A percentile compares a stretch with the other conserved stretches of the same genome.
These are phyloP conservation scores for Urocolius indicus DNA, from an alignment of 2,113 vertebrate species.

Conservation along the genomic window DNA sequence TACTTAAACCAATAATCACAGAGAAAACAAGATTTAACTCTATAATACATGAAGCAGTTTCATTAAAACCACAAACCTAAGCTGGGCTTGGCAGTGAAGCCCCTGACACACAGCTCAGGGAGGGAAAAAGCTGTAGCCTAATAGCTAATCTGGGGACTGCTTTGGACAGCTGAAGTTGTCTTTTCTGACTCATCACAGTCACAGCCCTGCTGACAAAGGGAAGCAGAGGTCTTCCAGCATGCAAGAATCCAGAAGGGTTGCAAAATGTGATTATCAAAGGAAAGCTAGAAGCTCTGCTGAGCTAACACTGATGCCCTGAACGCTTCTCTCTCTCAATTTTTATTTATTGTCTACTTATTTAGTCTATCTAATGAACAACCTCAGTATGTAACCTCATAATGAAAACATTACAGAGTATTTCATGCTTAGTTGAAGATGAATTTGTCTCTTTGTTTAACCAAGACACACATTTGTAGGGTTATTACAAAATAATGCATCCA, in stretches of 20 bases:
- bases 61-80: background rate
- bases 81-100: background rate
- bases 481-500: constrained; percentile 39
- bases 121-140: background rate
- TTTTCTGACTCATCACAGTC: background rate
- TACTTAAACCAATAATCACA: background rate
- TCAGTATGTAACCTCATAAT: constrained; percentile 53
- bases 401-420: constrained; percentile 58
- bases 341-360: constrained; percentile 46
- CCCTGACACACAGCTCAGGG: background rate
- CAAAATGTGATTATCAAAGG: background rate
- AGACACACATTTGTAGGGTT: constrained; percentile 28
- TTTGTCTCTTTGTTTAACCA: constrained; percentile 57
- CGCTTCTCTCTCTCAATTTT: constrained; percentile 7
- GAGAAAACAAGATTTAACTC: background rate
- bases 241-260: background rate
- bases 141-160: accelerated
- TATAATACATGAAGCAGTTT: background rate
- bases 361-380: constrained; percentile 48
- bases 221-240: accelerated
- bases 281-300: background rate
- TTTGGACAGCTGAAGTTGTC: background rate
- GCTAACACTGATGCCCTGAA: background rate
- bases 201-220: background rate
- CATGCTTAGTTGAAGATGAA: constrained; percentile 57